Percentiles rank a stretch among this genome's conserved stretches.
phyloP scores from a whole-genome alignment of 2,113 vertebrate species.

The Tamias sibiricus region DNA sequence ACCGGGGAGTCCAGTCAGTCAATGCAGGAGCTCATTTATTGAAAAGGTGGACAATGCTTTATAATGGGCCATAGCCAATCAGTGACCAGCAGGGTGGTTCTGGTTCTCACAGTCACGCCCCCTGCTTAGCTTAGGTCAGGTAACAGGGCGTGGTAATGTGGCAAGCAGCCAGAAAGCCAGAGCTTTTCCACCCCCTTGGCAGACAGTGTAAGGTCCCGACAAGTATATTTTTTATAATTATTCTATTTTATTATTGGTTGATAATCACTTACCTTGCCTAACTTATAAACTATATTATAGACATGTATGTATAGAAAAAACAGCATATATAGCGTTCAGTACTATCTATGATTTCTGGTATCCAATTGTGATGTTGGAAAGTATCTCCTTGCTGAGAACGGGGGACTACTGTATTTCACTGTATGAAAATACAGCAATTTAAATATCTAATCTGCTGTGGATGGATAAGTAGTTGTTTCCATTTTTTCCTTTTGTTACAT shows the following conservation, averaged over 20 bases:
- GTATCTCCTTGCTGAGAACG: not conserved
- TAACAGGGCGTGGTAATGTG: too few species aligned
- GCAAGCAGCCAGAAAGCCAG: too few species aligned
- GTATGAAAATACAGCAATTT: constrained; percentile 21
- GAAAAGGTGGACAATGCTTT: too few species aligned
- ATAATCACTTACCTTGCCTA: not conserved
- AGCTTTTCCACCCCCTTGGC: too few species aligned
- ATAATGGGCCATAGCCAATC: too few species aligned
- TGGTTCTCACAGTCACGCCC: too few species aligned
- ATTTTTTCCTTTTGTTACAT: not conserved
- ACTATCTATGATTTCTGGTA: not conserved
- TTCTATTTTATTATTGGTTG: not conserved
- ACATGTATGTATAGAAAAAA: not conserved
- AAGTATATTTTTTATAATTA: not conserved
- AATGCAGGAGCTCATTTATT: too few species aligned
- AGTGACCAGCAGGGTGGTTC: too few species aligned
- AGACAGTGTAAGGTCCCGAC: too few species aligned
- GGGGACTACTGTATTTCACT: not conserved
- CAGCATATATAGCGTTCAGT: not conserved
- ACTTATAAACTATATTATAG: not conserved
- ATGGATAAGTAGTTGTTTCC: not conserved
- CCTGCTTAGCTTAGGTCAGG: too few species aligned
- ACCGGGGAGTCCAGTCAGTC: too few species aligned
- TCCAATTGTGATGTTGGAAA: too few species aligned
- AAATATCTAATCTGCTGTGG: not conserved